phyloP scores from a whole-genome alignment of 2,797 vertebrate species.

The Miopithecus talapoin region DNA sequence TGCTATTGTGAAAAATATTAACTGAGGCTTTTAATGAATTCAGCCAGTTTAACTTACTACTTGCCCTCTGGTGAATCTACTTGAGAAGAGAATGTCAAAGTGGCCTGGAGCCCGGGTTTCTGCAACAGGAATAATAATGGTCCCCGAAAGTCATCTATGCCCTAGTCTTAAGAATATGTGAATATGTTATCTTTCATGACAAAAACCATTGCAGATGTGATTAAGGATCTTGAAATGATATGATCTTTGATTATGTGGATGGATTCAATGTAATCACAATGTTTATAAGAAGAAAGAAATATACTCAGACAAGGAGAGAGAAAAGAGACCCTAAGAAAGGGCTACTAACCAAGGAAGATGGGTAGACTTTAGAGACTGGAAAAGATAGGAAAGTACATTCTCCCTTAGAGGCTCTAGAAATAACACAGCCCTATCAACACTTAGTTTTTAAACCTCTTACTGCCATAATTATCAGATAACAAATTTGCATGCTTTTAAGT shows the following conservation, averaged over 20 bases:
- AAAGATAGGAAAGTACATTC: neutral
- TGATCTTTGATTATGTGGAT: neutral
- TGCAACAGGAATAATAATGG: neutral
- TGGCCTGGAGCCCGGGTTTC: neutral
- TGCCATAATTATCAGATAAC: neutral
- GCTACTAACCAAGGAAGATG: too few relatives aligned
- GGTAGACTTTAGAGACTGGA: neutral
- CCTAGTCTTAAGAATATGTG: neutral
- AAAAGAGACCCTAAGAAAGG: neutral
- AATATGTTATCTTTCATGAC: neutral
- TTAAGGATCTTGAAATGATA: neutral
- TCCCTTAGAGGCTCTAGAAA: neutral
- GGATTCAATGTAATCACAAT: neutral
- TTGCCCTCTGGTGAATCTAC: neutral
- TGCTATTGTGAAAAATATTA: neutral
- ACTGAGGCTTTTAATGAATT: neutral
- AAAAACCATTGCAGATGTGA: neutral
- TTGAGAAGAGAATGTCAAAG: neutral
- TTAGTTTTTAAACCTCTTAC: neutral
- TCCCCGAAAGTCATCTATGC: neutral
- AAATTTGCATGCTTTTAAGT: neutral
- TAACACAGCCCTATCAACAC: neutral
- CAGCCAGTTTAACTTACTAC: neutral
- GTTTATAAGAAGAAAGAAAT: neutral
- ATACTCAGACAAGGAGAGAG: neutral